phyloP scores from a whole-genome alignment of 2,888 invertebrate genomes.

The Machimus atricapillus region DNA sequence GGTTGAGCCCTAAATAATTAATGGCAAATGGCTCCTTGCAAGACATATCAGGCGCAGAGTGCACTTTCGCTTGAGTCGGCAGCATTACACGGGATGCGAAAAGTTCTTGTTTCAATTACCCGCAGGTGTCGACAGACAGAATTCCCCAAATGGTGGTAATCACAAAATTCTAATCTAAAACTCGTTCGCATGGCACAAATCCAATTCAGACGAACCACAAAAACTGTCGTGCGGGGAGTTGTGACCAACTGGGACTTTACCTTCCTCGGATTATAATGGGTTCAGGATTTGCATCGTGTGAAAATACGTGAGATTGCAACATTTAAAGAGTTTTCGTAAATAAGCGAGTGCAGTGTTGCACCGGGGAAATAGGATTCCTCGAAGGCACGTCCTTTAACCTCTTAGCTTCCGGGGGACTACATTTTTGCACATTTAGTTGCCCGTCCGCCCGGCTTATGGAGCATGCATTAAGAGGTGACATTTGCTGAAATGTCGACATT shows the following conservation, averaged over 20 bases:
- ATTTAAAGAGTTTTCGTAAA: slow-evolving; percentile 1
- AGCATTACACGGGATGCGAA: not conserved
- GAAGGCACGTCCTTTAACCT: not conserved
- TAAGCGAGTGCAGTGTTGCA: not conserved
- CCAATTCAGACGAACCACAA: not conserved
- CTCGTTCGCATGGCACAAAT: not conserved
- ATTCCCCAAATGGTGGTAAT: not conserved
- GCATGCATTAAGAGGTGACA: not conserved
- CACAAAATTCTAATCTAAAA: not conserved
- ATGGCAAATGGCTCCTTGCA: not conserved
- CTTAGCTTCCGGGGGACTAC: not conserved
- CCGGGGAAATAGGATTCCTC: not conserved
- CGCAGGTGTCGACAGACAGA: not conserved
- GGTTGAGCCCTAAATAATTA: not conserved
- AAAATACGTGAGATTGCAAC: not conserved
- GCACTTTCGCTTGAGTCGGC: not conserved
- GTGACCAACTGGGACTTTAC: not conserved
- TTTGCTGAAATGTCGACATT: not conserved
- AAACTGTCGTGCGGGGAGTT: not conserved
- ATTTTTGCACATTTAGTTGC: not conserved
- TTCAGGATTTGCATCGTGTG: not conserved
- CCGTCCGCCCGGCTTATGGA: not conserved
- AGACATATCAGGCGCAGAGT: not conserved
- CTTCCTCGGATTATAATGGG: not conserved
- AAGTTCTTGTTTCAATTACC: not conserved